A percentile compares a stretch with the other conserved stretches of the same genome.
phyloP scores from a whole-genome alignment of 2,113 vertebrate species.

The Nansenia antarctica region DNA sequence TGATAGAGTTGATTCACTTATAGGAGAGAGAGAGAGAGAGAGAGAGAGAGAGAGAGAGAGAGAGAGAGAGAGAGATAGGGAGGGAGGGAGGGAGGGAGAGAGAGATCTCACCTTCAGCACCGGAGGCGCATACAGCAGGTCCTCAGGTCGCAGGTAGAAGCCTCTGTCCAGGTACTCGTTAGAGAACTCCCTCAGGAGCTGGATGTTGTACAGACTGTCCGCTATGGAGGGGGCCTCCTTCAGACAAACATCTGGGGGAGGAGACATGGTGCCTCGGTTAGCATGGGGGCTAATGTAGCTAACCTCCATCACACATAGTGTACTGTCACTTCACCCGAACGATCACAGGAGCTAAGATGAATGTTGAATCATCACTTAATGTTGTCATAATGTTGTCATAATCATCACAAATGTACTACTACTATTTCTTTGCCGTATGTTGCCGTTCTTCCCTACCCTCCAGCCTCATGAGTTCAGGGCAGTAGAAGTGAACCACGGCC shows the following conservation, averaged over 20 bases:
- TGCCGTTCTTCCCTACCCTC: too few species aligned
- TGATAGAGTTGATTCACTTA: neutral
- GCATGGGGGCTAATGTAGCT: neutral
- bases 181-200: slow-evolving; percentile 87
- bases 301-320: neutral
- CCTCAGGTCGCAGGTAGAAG: slow-evolving; percentile 90
- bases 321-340: too few species aligned
- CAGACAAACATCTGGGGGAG: slow-evolving; percentile 86
- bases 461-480: slow-evolving; percentile 89
- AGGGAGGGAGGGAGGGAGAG: neutral
- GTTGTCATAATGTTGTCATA: neutral
- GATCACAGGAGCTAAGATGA: too few species aligned
- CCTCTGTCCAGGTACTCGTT: slow-evolving; percentile 87
- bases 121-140: slow-evolving; percentile 88
- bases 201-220: slow-evolving; percentile 92
- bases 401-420: too few species aligned
- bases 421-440: too few species aligned
- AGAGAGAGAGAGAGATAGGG: neutral
- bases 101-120: slow-evolving; percentile 86
- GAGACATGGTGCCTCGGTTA: slow-evolving; percentile 7
- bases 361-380: too few species aligned
- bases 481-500: slow-evolving; percentile 92
- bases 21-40: neutral
- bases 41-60: neutral
- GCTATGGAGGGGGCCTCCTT: slow-evolving; percentile 90